These are phyloP conservation scores for Allolobophora icterica DNA, from an alignment of 2,888 invertebrate species.

Conservation along the genomic window DNA sequence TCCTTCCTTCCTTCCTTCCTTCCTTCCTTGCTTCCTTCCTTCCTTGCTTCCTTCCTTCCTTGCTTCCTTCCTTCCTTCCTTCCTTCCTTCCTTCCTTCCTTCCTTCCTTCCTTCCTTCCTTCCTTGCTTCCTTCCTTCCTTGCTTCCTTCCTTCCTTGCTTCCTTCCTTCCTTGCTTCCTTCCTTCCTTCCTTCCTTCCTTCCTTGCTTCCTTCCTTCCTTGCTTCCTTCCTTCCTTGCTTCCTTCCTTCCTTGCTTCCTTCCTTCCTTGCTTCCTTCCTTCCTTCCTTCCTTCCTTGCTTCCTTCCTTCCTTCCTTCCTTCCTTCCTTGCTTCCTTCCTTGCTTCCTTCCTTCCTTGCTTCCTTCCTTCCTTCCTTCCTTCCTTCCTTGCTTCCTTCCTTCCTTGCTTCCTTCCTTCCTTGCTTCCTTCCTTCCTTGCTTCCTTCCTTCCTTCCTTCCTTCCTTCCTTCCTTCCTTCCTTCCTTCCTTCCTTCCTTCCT, in stretches of 20 bases:
- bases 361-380: neutral
- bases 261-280: constrained; percentile 13
- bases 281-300: constrained; percentile 20
- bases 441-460: neutral
- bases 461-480: constrained; percentile 8
- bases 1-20: constrained; percentile 19
- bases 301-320: neutral
- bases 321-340: constrained; percentile 23
- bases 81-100: constrained; percentile 32
- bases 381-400: constrained; percentile 15
- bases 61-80: constrained; percentile 27
- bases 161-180: constrained; percentile 24
- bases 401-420: constrained; percentile 9
- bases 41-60: constrained; percentile 21
- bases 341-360: neutral
- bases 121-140: constrained; percentile 41
- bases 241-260: constrained; percentile 21
- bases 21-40: neutral
- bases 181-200: constrained; percentile 12
- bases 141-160: constrained; percentile 42
- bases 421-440: neutral
- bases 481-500: constrained; percentile 32
- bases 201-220: constrained; percentile 27
- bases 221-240: constrained; percentile 12
- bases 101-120: constrained; percentile 36